phyloP scores from a whole-genome alignment of 2,113 vertebrate genomes.

The Hypanus sabinus region DNA sequence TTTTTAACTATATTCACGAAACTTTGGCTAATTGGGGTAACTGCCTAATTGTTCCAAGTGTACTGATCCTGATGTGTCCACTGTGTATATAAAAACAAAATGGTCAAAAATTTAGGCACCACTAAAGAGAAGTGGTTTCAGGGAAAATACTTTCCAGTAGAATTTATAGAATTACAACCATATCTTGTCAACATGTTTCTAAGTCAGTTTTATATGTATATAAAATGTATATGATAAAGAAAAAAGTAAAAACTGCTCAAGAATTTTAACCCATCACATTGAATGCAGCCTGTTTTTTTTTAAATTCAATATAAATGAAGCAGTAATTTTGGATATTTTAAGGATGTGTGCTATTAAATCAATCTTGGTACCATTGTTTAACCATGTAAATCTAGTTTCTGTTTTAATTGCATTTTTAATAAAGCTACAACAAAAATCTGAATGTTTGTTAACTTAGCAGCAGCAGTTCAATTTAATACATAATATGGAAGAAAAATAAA shows the following conservation, averaged over 20 bases:
- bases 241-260: not conserved
- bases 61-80: too few species aligned
- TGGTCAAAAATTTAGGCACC: not conserved
- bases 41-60: too few species aligned
- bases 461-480: too few species aligned
- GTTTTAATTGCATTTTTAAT: not conserved
- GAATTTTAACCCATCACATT: not conserved
- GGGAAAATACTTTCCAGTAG: not conserved
- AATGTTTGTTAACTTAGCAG: too few species aligned
- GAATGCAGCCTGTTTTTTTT: too few species aligned
- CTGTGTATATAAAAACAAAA: too few species aligned
- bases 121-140: not conserved
- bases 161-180: not conserved
- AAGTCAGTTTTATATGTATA: not conserved
- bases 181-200: not conserved
- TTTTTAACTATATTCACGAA: too few species aligned
- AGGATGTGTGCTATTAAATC: not conserved
- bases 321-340: not conserved
- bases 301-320: too few species aligned
- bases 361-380: not conserved
- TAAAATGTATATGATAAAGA: conserved; percentile 21
- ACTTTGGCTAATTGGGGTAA: too few species aligned
- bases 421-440: not conserved
- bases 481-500: too few species aligned
- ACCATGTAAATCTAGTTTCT: not conserved